Conservation (phyloP, 2,797 vertebrate species). For the Ceyx erithaca region DNA sequence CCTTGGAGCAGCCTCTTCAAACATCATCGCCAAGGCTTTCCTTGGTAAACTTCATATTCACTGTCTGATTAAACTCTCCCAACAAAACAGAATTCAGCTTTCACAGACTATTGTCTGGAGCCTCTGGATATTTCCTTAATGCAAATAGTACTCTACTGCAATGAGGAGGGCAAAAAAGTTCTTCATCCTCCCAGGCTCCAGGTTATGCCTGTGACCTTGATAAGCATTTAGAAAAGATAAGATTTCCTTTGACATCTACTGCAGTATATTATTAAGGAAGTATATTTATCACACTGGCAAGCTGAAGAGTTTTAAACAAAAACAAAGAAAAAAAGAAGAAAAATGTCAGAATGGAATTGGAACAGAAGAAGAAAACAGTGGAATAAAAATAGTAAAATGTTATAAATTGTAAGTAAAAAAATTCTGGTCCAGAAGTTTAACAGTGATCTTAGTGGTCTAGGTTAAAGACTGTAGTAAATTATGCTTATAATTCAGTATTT, state of each 20-base stretch:
- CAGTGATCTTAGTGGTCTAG: not conserved
- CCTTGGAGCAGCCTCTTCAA: not conserved
- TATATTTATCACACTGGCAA: not conserved
- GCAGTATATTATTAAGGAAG: not conserved
- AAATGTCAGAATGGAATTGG: not conserved
- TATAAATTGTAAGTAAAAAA: not conserved
- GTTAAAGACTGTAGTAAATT: not conserved
- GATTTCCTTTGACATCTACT: not conserved
- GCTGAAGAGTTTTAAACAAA: not conserved
- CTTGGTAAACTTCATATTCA: fast-evolving
- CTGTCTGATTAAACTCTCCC: not conserved
- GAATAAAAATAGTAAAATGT: not conserved
- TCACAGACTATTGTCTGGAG: fast-evolving
- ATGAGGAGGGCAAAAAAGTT: not conserved
- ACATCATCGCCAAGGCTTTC: not conserved
- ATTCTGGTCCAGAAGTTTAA: not conserved
- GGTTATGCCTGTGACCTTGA: not conserved
- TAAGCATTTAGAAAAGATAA: not conserved
- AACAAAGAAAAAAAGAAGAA: not conserved
- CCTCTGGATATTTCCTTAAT: not conserved
- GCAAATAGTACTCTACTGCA: not conserved
- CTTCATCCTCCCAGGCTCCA: not conserved
- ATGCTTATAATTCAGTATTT: not conserved
- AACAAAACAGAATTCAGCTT: not conserved
- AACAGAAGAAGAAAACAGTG: not conserved